Percentiles rank a stretch among this genome's conserved stretches.
Evolutionary conservation across 2,113 vertebrate genomes (phyloP).

Genomic region (Gymnobelideus leadbeateri): DNA sequence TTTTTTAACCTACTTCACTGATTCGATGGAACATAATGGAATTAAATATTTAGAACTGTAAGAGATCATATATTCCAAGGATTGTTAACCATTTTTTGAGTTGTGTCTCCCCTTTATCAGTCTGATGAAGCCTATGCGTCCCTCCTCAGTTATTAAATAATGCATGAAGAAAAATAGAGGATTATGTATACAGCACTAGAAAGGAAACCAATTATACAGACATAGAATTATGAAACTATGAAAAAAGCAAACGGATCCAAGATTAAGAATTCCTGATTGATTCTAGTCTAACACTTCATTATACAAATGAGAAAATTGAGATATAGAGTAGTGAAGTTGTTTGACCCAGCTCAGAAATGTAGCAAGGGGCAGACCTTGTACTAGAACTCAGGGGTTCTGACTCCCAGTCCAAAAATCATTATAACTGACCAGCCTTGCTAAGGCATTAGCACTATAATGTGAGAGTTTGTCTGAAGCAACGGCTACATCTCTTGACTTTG

Average conservation of each 20-base stretch:
- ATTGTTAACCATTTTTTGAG: not conserved
- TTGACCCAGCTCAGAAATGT: not conserved
- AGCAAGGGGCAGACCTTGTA: not conserved
- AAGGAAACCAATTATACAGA: not conserved
- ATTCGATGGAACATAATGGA: not conserved
- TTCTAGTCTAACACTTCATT: not conserved
- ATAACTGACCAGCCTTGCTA: not conserved
- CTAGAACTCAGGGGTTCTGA: not conserved
- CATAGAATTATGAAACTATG: not conserved
- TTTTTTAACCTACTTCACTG: not conserved
- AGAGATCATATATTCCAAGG: not conserved
- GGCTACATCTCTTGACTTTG: not conserved
- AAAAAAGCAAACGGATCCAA: not conserved
- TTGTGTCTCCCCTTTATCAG: not conserved
- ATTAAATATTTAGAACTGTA: not conserved
- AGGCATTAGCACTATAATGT: not conserved
- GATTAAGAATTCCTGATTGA: not conserved
- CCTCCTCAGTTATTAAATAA: not conserved
- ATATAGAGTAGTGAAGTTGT: not conserved
- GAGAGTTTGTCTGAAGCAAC: not conserved
- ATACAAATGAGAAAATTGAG: not conserved
- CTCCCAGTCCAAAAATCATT: not conserved
- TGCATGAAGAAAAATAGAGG: not conserved
- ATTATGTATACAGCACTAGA: not conserved
- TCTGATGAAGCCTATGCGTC: not conserved